phyloP scores from a whole-genome alignment of 2,113 vertebrate species.

The Synchiropus splendidus region DNA sequence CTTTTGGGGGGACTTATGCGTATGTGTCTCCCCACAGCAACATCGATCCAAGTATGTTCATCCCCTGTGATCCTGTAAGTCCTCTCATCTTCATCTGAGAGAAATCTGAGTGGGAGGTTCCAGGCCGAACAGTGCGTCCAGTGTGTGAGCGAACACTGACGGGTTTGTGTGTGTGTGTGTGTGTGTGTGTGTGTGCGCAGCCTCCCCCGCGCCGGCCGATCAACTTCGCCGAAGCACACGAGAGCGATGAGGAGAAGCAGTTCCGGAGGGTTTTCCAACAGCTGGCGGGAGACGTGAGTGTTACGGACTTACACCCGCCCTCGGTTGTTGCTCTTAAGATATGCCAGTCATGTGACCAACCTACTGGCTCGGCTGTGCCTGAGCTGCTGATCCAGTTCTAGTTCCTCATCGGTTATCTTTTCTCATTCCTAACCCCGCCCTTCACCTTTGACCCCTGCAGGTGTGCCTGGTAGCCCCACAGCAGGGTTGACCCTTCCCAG shows the following conservation, averaged over 20 bases:
- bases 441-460: too few species aligned
- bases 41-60: slow-evolving; percentile 41
- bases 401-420: too few species aligned
- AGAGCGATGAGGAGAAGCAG: slow-evolving; percentile 74
- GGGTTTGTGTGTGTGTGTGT: slow-evolving; percentile 15
- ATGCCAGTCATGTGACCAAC: too few species aligned
- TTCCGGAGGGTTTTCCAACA: slow-evolving; percentile 77
- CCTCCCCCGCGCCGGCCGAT: slow-evolving; percentile 50
- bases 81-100: background rate
- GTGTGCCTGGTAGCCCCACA: too few species aligned
- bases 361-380: too few species aligned
- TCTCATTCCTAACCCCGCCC: too few species aligned
- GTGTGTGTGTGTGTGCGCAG: slow-evolving; percentile 35
- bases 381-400: too few species aligned
- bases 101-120: background rate
- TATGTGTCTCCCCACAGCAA: slow-evolving; percentile 32
- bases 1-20: background rate
- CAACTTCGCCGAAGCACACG: slow-evolving; percentile 54
- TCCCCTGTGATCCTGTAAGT: slow-evolving; percentile 55
- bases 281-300: slow-evolving; percentile 81
- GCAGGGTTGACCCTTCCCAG: too few species aligned
- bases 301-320: too few species aligned
- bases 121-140: background rate
- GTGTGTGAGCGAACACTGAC: slow-evolving; percentile 11
- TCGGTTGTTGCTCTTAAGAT: too few species aligned